phyloP scores from a whole-genome alignment of 92 coral and sea anemone genomes.

The Scolanthus callimorphus region DNA sequence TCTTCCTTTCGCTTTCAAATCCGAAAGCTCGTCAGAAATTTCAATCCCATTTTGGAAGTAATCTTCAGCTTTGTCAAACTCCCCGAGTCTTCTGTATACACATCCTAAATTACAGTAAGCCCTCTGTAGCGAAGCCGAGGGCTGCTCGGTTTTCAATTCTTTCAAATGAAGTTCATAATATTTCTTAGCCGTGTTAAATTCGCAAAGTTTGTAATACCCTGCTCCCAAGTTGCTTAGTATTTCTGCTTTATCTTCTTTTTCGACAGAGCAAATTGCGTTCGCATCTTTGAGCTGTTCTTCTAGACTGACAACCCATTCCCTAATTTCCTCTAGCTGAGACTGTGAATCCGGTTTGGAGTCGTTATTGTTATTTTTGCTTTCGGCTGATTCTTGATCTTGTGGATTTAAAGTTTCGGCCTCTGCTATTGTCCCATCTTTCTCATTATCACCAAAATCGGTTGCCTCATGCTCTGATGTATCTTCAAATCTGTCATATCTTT shows the following conservation, averaged over 20 bases:
- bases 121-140: conserved; percentile 47
- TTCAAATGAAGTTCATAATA: conserved; percentile 60
- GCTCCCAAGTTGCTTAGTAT: conserved; percentile 39
- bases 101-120: conserved; percentile 86
- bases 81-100: conserved; percentile 66
- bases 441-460: background rate
- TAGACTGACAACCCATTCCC: conserved; percentile 19
- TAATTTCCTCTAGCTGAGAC: conserved; percentile 6
- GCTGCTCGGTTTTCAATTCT: conserved; percentile 23
- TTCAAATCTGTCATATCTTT: conserved; percentile 30
- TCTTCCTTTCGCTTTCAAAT: conserved; percentile 60
- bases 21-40: conserved; percentile 58
- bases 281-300: conserved; percentile 11
- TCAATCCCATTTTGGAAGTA: conserved; percentile 67
- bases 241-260: conserved; percentile 17
- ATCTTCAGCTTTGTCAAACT: conserved; percentile 62
- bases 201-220: conserved; percentile 50
- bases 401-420: background rate
- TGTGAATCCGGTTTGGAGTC: background rate
- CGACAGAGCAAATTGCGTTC: conserved; percentile 1
- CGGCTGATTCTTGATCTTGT: background rate
- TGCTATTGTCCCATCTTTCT: too few relatives aligned
- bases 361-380: background rate
- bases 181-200: conserved; percentile 45
- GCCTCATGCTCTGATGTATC: conserved; percentile 9